These are phyloP conservation scores for Hemicrepidius hirtus DNA, from an alignment of 2,888 invertebrate genomes.

Conservation along the genomic window DNA sequence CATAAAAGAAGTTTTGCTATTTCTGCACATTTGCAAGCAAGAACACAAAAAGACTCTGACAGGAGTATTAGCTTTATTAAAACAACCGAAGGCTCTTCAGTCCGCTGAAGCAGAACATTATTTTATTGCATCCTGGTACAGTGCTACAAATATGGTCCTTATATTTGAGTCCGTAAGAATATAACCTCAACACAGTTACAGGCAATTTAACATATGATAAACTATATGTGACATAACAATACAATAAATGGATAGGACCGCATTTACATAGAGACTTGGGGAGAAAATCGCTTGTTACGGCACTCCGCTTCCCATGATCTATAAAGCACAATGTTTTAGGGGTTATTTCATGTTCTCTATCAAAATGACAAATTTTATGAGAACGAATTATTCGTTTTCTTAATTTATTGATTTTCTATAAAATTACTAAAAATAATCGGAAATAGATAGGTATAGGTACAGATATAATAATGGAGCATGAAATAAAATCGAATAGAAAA, in stretches of 20 bases:
- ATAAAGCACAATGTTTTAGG: slow-evolving; percentile 49
- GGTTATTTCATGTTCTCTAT: slow-evolving; percentile 49
- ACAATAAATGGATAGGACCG: slow-evolving; percentile 53
- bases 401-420: slow-evolving; percentile 43
- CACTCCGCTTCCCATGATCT: slow-evolving; percentile 46
- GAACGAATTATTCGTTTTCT: slow-evolving; percentile 44
- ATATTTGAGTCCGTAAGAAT: slow-evolving; percentile 42
- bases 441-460: not conserved
- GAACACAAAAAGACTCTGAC: slow-evolving; percentile 27
- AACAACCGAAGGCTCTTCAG: slow-evolving; percentile 62
- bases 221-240: slow-evolving; percentile 63
- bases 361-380: slow-evolving; percentile 53
- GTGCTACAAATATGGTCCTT: slow-evolving; percentile 43
- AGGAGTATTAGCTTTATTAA: slow-evolving; percentile 65
- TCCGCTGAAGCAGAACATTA: slow-evolving; percentile 63
- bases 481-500: no score
- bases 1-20: not conserved
- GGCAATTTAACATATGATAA: slow-evolving; percentile 67
- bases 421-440: slow-evolving; percentile 7
- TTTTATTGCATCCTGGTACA: slow-evolving; percentile 63
- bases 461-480: no score
- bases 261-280: slow-evolving; percentile 53
- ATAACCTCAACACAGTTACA: slow-evolving; percentile 58
- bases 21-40: slow-evolving; percentile 16
- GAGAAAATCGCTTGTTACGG: slow-evolving; percentile 52